These are phyloP conservation scores for Tiliacea aurago DNA, from an alignment of 2,888 invertebrate genomes.

Conservation along the genomic window DNA sequence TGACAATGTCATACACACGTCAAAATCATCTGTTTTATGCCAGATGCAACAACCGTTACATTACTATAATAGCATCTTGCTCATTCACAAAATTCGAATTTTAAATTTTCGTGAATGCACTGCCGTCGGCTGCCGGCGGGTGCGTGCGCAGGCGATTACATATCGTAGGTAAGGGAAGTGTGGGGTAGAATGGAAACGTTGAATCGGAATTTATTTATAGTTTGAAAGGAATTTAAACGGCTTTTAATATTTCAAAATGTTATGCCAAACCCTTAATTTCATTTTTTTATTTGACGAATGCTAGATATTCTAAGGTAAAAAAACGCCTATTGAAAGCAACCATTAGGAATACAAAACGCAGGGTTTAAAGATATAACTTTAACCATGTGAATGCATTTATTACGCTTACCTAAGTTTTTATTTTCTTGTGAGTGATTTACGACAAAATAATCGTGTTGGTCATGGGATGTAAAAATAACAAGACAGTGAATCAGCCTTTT, in stretches of 20 bases:
- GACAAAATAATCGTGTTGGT: constrained; percentile 34
- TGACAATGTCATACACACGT: constrained; percentile 40
- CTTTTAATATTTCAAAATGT: not conserved
- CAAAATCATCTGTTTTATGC: constrained; percentile 65
- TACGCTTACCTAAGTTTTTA: not conserved
- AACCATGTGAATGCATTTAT: constrained; percentile 1
- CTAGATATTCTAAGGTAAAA: not conserved
- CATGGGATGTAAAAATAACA: constrained; percentile 34
- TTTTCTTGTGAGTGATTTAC: constrained; percentile 20
- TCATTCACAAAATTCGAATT: constrained; percentile 63
- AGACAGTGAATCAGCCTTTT: constrained; percentile 36
- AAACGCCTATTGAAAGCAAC: not conserved
- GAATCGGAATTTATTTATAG: not conserved
- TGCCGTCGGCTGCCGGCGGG: constrained; percentile 59
- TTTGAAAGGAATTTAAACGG: not conserved
- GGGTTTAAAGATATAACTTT: not conserved
- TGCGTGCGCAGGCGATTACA: constrained; percentile 63
- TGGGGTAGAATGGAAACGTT: constrained; percentile 26
- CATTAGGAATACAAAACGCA: not conserved
- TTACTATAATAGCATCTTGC: constrained; percentile 59
- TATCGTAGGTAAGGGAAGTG: constrained; percentile 59
- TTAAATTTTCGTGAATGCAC: constrained; percentile 60
- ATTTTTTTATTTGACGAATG: not conserved
- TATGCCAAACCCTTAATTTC: not conserved
- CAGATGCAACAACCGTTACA: constrained; percentile 67